A percentile compares a stretch with the other conserved stretches of the same genome.
These are phyloP conservation scores for Campoletis sonorensis DNA, from an alignment of 1,140 invertebrate genomes.

Conservation along the genomic window DNA sequence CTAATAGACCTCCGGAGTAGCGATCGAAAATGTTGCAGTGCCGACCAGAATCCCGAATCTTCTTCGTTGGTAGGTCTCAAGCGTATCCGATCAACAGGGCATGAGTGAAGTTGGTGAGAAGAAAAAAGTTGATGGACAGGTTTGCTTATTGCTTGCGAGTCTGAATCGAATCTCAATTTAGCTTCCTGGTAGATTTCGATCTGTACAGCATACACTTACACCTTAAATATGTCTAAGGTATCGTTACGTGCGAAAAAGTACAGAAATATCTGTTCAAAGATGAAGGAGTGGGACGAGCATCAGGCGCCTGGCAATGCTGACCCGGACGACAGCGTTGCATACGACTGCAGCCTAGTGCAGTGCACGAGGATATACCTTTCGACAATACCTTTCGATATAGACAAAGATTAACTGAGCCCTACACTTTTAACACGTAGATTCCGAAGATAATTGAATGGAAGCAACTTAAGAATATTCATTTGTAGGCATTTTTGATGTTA, in stretches of 20 bases:
- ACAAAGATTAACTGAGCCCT: no score
- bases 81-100: constrained; percentile 35
- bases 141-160: constrained; percentile 28
- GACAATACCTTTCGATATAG: no score
- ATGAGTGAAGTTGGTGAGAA: constrained; percentile 26
- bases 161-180: constrained; percentile 20
- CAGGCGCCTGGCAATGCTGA: constrained; percentile 9
- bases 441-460: background rate
- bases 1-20: constrained; percentile 30
- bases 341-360: constrained; percentile 34
- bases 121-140: constrained; percentile 41
- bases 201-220: background rate
- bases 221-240: background rate
- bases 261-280: background rate
- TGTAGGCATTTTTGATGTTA: background rate
- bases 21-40: constrained; percentile 10
- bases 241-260: constrained; percentile 14
- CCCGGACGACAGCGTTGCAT: constrained; percentile 31
- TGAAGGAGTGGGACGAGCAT: background rate
- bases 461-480: no score
- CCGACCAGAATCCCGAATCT: constrained; percentile 32
- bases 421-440: background rate
- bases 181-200: background rate
- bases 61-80: background rate
- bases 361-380: background rate